Evolutionary conservation across 2,888 invertebrate species (phyloP).

Genomic region (Galerucella nymphaeae): DNA sequence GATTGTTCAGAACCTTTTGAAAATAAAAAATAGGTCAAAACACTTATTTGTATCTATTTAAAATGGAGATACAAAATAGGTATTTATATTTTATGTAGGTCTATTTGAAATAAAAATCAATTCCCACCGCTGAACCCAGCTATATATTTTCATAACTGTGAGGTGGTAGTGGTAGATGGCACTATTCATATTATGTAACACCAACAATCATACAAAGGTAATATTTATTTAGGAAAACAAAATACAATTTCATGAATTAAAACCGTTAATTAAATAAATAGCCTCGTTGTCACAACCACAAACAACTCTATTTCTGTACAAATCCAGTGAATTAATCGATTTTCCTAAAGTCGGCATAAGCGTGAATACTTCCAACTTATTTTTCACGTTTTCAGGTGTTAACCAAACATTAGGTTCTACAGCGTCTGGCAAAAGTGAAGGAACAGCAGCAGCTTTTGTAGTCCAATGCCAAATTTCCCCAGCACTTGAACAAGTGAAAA

Average conservation of each 20-base stretch:
- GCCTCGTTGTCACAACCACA: slow-evolving; percentile 93
- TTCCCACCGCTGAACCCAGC: no score
- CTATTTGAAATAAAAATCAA: no score
- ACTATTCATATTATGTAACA: no score
- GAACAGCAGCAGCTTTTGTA: slow-evolving; percentile 64
- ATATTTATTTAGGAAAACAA: neutral
- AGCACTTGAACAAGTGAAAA: slow-evolving; percentile 83
- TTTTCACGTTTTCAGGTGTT: slow-evolving; percentile 75
- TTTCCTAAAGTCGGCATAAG: slow-evolving; percentile 81
- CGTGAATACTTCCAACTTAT: slow-evolving; percentile 77
- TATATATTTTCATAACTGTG: no score
- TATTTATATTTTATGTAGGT: no score
- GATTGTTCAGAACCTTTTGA: no score
- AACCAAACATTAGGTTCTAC: slow-evolving; percentile 72
- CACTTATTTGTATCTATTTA: no score
- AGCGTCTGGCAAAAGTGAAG: slow-evolving; percentile 42
- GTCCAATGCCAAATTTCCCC: slow-evolving; percentile 95
- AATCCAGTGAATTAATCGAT: slow-evolving; percentile 84
- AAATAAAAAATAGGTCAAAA: no score
- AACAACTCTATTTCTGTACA: slow-evolving; percentile 78
- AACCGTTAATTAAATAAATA: slow-evolving; percentile 80
- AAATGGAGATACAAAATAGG: no score
- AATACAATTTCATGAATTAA: slow-evolving; percentile 55
- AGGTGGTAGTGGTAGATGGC: no score
- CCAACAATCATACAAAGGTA: no score